A percentile compares a stretch with the other conserved stretches of the same genome.
These are phyloP conservation scores for Rugalucina vietnamica DNA, from an alignment of 2,888 invertebrate genomes.

Conservation along the genomic window DNA sequence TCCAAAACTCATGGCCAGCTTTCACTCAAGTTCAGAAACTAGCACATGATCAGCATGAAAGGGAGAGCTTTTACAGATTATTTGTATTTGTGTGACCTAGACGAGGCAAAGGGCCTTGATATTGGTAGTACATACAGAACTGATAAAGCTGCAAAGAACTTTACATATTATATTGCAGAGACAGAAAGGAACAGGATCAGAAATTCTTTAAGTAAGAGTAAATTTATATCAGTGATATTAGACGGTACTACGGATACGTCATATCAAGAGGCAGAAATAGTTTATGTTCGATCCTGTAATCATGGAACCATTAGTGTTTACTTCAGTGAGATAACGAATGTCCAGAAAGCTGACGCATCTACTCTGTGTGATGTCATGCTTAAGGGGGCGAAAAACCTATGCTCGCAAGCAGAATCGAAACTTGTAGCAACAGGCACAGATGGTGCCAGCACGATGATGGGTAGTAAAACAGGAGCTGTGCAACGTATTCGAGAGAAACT, in stretches of 20 bases:
- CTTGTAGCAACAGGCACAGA: constrained; percentile 33
- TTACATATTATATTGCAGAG: constrained; percentile 11
- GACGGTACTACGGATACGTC: constrained; percentile 42
- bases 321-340: constrained; percentile 35
- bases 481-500: constrained; percentile 3
- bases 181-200: constrained; percentile 2
- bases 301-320: constrained; percentile 7
- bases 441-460: constrained; percentile 40
- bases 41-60: background rate
- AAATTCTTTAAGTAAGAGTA: background rate
- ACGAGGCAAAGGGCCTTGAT: constrained; percentile 14
- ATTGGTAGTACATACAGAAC: constrained; percentile 5
- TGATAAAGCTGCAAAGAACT: background rate
- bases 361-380: constrained; percentile 17
- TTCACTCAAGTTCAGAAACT: background rate
- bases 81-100: background rate
- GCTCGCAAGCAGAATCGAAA: constrained; percentile 5
- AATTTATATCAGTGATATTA: constrained; percentile 26
- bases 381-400: constrained; percentile 7
- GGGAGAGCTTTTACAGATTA: constrained; percentile 14
- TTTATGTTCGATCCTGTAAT: constrained; percentile 22
- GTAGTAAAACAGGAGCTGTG: constrained; percentile 29
- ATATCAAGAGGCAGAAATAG: constrained; percentile 42
- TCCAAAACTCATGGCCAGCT: background rate
- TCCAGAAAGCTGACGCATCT: constrained; percentile 28